These are phyloP conservation scores for Telmatherina bonti DNA, from an alignment of 2,797 vertebrate species.

Conservation along the genomic window DNA sequence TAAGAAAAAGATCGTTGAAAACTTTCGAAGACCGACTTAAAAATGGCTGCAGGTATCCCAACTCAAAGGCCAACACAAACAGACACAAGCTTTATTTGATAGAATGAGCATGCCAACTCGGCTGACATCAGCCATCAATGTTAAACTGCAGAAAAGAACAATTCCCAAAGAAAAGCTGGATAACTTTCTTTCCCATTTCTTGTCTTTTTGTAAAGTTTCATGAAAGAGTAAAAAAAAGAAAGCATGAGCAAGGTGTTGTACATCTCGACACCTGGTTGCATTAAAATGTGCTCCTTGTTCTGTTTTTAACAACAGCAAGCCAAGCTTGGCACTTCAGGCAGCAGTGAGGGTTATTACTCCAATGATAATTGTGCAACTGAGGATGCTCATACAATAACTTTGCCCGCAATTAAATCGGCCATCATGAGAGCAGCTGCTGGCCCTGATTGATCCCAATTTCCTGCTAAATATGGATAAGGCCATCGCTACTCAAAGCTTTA, in stretches of 20 bases:
- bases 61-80: constrained; percentile 36
- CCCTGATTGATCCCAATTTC: constrained; percentile 66
- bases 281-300: constrained; percentile 66
- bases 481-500: constrained; percentile 60
- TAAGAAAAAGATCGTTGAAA: not conserved
- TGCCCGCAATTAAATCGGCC: constrained; percentile 76
- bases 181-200: constrained; percentile 32
- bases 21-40: constrained; percentile 30
- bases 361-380: constrained; percentile 70
- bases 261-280: constrained; percentile 61
- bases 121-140: constrained; percentile 50
- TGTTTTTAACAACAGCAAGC: constrained; percentile 66
- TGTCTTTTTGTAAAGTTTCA: constrained; percentile 50
- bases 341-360: constrained; percentile 61
- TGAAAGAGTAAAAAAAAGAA: constrained; percentile 26
- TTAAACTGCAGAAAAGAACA: constrained; percentile 35
- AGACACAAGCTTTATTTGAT: constrained; percentile 39
- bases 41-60: constrained; percentile 7
- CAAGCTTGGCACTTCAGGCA: constrained; percentile 55
- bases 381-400: constrained; percentile 74
- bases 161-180: constrained; percentile 50
- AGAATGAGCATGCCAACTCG: constrained; percentile 57
- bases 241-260: constrained; percentile 56
- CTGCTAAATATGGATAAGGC: constrained; percentile 74
- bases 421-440: constrained; percentile 76